Percentiles rank a stretch among this genome's conserved stretches.
These are phyloP conservation scores for Pachypsylla venusta DNA, from an alignment of 1,140 invertebrate species.

Conservation along the genomic window DNA sequence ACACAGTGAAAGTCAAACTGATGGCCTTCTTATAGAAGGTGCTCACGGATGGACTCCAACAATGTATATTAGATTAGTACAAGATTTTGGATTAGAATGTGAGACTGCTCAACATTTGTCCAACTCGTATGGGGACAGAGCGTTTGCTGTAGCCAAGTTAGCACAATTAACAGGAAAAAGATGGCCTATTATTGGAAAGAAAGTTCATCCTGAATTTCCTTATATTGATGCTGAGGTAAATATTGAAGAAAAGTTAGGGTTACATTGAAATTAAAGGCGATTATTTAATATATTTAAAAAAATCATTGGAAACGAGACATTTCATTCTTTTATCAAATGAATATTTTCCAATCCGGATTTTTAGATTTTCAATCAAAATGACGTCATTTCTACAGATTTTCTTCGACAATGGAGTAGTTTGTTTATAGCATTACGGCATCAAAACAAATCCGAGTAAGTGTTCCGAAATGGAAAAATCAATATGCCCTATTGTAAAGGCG, in stretches of 20 bases:
- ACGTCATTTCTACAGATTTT: no score
- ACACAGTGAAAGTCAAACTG: constrained; percentile 56
- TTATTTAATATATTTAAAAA: no score
- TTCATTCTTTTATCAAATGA: constrained; percentile 13
- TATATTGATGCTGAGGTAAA: constrained; percentile 95
- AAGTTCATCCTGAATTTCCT: constrained; percentile 93
- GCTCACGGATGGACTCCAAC: constrained; percentile 93
- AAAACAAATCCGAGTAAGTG: no score
- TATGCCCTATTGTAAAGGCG: no score
- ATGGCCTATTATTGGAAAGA: constrained; percentile 91
- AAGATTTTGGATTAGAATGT: constrained; percentile 73
- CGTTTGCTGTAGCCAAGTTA: constrained; percentile 94
- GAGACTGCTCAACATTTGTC: constrained; percentile 93
- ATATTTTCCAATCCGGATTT: no score
- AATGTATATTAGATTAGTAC: constrained; percentile 94
- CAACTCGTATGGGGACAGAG: constrained; percentile 92
- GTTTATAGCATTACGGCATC: no score
- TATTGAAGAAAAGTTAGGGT: constrained; percentile 21
- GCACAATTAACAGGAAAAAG: constrained; percentile 87
- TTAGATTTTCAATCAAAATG: no score
- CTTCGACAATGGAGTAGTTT: no score
- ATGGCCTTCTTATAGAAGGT: constrained; percentile 83
- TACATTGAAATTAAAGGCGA: background rate
- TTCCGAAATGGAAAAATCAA: no score
- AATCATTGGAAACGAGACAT: no score